Conservation (phyloP, 1,140 invertebrate genomes). For the Armadillidium nasatum region DNA sequence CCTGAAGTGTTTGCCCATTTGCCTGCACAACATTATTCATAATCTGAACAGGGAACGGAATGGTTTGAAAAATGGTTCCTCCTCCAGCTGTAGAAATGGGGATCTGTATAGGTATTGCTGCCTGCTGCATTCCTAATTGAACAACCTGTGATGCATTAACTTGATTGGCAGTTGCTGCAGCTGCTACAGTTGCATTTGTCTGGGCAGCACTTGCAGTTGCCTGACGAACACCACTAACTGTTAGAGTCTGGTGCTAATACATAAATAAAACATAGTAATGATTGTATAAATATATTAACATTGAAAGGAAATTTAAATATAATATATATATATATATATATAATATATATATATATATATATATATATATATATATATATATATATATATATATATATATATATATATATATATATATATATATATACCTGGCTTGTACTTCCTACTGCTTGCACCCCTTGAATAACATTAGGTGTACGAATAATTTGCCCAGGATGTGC, state of each 20-base stretch:
- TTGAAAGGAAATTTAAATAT: no score
- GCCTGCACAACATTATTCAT: slow-evolving; percentile 9
- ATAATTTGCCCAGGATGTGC: background rate
- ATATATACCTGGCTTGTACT: background rate
- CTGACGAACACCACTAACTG: slow-evolving; percentile 5
- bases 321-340: no score
- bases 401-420: background rate
- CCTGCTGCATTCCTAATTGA: slow-evolving; percentile 5
- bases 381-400: no score
- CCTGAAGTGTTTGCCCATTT: slow-evolving; percentile 13
- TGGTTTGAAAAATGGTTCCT: slow-evolving; percentile 7
- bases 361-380: no score
- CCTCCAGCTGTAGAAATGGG: slow-evolving; percentile 16
- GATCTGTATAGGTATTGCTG: background rate
- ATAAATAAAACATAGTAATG: no score
- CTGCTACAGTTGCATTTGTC: background rate
- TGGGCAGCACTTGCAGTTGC: slow-evolving; percentile 1
- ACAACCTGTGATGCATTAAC: background rate
- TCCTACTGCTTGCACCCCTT: background rate
- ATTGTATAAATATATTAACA: no score
- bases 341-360: no score
- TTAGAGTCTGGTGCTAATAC: background rate
- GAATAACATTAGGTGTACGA: background rate
- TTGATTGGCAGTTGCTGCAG: background rate
- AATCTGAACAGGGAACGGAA: slow-evolving; percentile 14